Evolutionary conservation across 2,113 vertebrate species (phyloP), one percentile per base, ranked within the genome.

Genomic region (Illadopsis cleaveri): DNA sequence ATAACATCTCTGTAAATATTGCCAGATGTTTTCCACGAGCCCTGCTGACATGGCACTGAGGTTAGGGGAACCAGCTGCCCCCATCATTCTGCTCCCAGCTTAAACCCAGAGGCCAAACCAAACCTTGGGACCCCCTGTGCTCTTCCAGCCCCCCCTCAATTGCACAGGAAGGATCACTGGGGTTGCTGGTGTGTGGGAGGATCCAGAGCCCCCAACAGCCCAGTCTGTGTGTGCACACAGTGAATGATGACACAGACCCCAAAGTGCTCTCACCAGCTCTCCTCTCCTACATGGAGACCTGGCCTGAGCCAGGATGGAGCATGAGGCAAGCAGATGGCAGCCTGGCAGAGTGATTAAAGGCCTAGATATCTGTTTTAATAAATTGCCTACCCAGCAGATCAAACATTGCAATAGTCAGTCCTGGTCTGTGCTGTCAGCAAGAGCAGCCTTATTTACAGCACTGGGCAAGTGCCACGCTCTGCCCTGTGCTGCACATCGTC

Each of bases 281-380:
- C 95, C 90, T 76, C 73, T 96, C 75, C 86, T 93, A 51, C 90
- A 77, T 28, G 4, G 20, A 97, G 97, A 95, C 95, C 96, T 90
- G 92, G 72, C 33, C 92, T 91, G 89, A 93, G 90, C 73, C 84
- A 86, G 70, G 93, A 81, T 71, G 94, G 77, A 94, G 90, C 60
- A 50, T 6, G 65, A 91, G 88, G 77, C 68, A 96, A 97, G 93
- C 97, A 98, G 98, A 98, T 98, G 98, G 98, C 90, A 92, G 89
- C 87, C 97, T 98, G 97, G 97, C 97, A 98, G 95, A 96, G 86
- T 96, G 96, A 98, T 97, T 97, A 97, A 98, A 97, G 85, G 89
- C 81, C 91, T 60, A 76, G 94, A 97, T 98, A 97, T 93, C 97
- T 96, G 87, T 96, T 98, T 95, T 97, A 98, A 98, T 97, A 90